A percentile compares a stretch with the other conserved stretches of the same genome.
These are phyloP conservation scores for Callimorpha dominula DNA, from an alignment of 2,888 invertebrate genomes.

Conservation along the genomic window DNA sequence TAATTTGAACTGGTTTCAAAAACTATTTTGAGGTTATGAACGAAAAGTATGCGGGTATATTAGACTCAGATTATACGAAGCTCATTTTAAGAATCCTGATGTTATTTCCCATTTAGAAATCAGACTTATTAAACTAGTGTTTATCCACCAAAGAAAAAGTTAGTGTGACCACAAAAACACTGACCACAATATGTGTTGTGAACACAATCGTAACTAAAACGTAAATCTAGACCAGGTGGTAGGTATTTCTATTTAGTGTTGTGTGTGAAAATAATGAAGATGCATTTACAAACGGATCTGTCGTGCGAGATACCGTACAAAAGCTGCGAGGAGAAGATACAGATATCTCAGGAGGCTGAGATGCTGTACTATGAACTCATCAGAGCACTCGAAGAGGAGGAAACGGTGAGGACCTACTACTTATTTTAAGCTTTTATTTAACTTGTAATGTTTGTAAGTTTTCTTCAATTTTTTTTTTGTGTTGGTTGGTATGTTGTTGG, in stretches of 20 bases:
- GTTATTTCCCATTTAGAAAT: conserved; percentile 19
- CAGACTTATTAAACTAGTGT: conserved; percentile 19
- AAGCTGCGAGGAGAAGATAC: conserved; percentile 74
- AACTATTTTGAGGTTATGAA: background rate
- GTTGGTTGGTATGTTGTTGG: no score
- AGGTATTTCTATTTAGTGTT: conserved; percentile 41
- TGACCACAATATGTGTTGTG: conserved; percentile 17
- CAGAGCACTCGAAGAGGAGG: conserved; percentile 81
- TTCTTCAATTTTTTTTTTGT: no score
- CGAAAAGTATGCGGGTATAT: background rate
- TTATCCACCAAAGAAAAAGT: conserved; percentile 39
- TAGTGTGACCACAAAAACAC: conserved; percentile 12
- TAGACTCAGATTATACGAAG: background rate
- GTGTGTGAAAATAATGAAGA: conserved; percentile 65
- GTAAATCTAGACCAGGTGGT: background rate
- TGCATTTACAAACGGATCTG: conserved; percentile 80
- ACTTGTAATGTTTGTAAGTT: no score
- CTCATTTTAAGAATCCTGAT: background rate
- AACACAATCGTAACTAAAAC: conserved; percentile 22
- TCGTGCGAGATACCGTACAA: conserved; percentile 74
- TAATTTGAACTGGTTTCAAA: background rate
- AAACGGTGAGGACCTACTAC: conserved; percentile 70
- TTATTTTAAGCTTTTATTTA: no score
- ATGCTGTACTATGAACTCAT: conserved; percentile 85
- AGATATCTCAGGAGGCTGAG: conserved; percentile 83